Evolutionary conservation across 2,797 vertebrate genomes (phyloP).

Genomic region (Halcyon smyrnensis): DNA sequence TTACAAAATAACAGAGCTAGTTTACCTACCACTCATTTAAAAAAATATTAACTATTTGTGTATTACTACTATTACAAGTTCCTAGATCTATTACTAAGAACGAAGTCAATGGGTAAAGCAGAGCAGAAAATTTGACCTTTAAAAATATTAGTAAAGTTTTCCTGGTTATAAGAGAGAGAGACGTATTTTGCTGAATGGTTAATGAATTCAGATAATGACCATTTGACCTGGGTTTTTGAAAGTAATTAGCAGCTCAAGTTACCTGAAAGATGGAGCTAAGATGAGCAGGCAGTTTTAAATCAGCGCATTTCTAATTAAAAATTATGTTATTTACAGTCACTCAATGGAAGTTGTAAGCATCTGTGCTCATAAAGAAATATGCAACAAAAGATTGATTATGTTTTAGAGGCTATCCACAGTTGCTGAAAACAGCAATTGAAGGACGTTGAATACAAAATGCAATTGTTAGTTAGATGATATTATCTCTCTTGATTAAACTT

Average conservation of each 20-base stretch:
- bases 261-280: constrained; percentile 77
- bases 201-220: constrained; percentile 71
- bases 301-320: constrained; percentile 77
- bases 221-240: constrained; percentile 67
- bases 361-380: constrained; percentile 76
- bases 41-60: not conserved
- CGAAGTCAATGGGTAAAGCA: not conserved
- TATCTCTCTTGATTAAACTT: constrained; percentile 61
- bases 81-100: not conserved
- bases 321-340: constrained; percentile 80
- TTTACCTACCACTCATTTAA: not conserved
- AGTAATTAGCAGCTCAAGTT: constrained; percentile 76
- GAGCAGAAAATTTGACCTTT: constrained; percentile 20
- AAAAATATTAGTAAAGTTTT: constrained; percentile 58
- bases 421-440: constrained; percentile 72
- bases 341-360: constrained; percentile 75
- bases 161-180: not conserved
- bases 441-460: constrained; percentile 59
- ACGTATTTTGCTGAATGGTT: constrained; percentile 55
- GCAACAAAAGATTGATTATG: constrained; percentile 72
- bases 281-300: constrained; percentile 74
- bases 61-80: not conserved
- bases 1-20: not conserved
- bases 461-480: constrained; percentile 63
- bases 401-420: constrained; percentile 76